Conservation (phyloP, 2,113 vertebrate species). For the Columbina picui region DNA sequence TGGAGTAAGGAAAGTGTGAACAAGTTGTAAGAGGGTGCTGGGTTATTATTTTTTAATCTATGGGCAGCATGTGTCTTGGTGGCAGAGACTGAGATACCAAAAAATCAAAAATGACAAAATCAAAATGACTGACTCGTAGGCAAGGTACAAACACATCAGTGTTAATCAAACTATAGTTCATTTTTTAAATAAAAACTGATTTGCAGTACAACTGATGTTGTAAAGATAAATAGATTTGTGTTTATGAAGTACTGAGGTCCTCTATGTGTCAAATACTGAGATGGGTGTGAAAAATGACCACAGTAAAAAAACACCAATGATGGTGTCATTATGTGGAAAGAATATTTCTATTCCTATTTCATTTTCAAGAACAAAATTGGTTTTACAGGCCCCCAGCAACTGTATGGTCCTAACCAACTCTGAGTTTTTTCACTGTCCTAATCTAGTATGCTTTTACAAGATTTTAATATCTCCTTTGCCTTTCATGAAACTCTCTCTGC, state of each 20-base stretch:
- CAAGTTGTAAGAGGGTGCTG: not conserved
- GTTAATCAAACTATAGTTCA: not conserved
- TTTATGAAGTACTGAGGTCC: not conserved
- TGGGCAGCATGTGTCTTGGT: not conserved
- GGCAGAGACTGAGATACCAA: not conserved
- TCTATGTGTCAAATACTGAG: not conserved
- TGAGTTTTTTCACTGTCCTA: not conserved
- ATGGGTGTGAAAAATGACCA: not conserved
- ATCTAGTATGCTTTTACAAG: not conserved
- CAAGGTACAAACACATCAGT: not conserved
- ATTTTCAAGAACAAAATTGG: not conserved
- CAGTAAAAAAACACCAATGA: not conserved
- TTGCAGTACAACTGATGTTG: not conserved
- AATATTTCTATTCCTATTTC: not conserved
- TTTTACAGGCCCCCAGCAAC: not conserved
- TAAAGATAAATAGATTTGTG: not conserved
- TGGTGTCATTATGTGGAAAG: not conserved
- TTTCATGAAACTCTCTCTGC: not conserved
- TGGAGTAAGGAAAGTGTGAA: not conserved
- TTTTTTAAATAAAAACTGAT: not conserved
- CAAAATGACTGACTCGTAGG: not conserved
- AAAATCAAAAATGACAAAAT: not conserved
- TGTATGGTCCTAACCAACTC: not conserved
- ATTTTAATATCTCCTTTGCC: not conserved
- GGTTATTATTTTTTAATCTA: not conserved